Percentiles rank a stretch among this genome's conserved stretches.
Conservation (phyloP, 2,888 invertebrate species). For the Aproaerema taeniolella region DNA sequence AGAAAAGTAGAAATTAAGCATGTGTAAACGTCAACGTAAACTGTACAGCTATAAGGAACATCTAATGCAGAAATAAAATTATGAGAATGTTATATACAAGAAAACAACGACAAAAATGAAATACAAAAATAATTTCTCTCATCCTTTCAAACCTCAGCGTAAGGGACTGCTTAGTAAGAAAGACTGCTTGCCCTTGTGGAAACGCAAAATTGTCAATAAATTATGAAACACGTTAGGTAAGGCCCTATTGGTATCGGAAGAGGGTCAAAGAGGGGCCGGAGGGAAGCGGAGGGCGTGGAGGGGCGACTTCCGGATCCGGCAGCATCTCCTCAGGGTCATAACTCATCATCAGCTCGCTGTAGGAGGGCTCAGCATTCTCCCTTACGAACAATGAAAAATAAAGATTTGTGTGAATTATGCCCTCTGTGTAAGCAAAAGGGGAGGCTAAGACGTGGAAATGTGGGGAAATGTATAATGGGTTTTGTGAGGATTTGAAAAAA, state of each 20-base stretch:
- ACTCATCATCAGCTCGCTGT: constrained; percentile 70
- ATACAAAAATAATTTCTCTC: too few species aligned
- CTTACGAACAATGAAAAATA: constrained; percentile 58
- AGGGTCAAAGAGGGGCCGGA: constrained; percentile 53
- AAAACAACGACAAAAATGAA: too few species aligned
- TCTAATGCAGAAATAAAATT: too few species aligned
- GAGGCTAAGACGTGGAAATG: constrained; percentile 37
- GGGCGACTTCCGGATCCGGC: constrained; percentile 64
- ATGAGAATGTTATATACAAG: too few species aligned
- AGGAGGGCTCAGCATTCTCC: constrained; percentile 45
- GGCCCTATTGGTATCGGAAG: constrained; percentile 71
- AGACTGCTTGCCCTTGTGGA: too few species aligned
- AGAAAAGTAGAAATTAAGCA: too few species aligned
- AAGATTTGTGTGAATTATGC: constrained; percentile 70
- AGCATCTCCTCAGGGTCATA: constrained; percentile 46
- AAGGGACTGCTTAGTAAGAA: too few species aligned
- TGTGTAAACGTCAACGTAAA: too few species aligned
- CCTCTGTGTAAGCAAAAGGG: constrained; percentile 51
- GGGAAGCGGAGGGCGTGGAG: constrained; percentile 36
- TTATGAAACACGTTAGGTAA: constrained; percentile 54
- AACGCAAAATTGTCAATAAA: constrained; percentile 49
- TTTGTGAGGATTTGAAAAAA: too few species aligned
- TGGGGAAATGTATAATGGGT: constrained; percentile 5
- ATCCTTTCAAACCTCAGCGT: too few species aligned
- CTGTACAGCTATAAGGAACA: too few species aligned